These are phyloP conservation scores for Limnephilus lunatus DNA, from an alignment of 2,888 invertebrate species.

Conservation along the genomic window DNA sequence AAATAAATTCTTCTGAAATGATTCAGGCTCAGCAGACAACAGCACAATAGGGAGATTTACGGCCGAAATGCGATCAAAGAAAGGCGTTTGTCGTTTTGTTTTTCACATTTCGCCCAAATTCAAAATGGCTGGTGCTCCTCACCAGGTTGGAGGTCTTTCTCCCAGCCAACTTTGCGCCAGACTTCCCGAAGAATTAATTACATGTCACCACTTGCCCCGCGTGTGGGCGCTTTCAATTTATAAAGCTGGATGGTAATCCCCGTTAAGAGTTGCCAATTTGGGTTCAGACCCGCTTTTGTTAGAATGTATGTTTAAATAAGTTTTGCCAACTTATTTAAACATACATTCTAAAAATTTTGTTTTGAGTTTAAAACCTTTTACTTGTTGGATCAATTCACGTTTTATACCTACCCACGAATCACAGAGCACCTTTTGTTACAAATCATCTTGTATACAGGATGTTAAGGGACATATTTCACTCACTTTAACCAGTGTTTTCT, in stretches of 20 bases:
- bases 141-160: conserved; percentile 25
- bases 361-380: background rate
- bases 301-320: no score
- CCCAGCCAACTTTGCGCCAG: conserved; percentile 42
- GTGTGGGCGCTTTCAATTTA: conserved; percentile 40
- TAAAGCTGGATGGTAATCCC: conserved; percentile 38
- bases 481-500: no score
- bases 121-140: conserved; percentile 32
- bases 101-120: conserved; percentile 25
- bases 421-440: no score
- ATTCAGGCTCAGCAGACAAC: background rate
- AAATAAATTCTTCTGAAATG: background rate
- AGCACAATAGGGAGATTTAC: conserved; percentile 42
- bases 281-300: background rate
- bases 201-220: conserved; percentile 46
- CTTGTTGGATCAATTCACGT: background rate
- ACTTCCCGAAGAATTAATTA: conserved; percentile 45
- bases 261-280: background rate
- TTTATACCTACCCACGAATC: background rate
- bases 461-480: no score
- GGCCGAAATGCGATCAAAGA: conserved; percentile 25
- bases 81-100: conserved; percentile 40
- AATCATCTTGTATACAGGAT: no score
- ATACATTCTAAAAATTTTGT: background rate
- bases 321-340: background rate